Base-by-base conservation (phyloP, 2,888 invertebrate genomes). In the Herminia tarsipennalis region DNA sequence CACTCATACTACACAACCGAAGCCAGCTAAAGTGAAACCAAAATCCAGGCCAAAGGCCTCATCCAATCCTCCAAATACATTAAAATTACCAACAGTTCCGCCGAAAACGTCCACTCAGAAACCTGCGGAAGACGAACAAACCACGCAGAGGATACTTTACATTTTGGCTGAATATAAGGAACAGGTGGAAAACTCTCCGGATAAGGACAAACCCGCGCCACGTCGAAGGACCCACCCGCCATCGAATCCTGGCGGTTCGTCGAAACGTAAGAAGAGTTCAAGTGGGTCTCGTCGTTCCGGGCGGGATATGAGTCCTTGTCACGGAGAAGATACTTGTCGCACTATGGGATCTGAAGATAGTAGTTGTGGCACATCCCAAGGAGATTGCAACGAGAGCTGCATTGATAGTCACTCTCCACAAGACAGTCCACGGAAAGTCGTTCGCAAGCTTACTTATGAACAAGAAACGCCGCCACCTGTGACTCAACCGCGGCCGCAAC, bases 161-260 rank as follows among this genome's bases (percentile, higher is more conserved):
- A 96, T 96, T 64, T 78, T 96, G 34, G 95, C 95, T 0, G 95
- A 96, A 72, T 96, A 96, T 76, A 95, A 95, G 33, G 96, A 96
- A 67, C 96, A 96, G 71, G 88, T 96, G 28, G 92, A 95, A 61
- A 96, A 96, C 70, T 96, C 95, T 0, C 96, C 96, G 0, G 96
- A 96, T 80, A 96, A 96, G 72, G 95, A 96, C 75, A 96, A 96
- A 78, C 96, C 96, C 0, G 96, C 96, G 0, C 96, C 96, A 0
- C 91, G 96, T 28, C 88, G 96, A 61, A 91, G 96, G 40, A 94
- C 95, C 0, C 95, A 96, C 78, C 94, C 94, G 8, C 95, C 95
- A 0, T 94, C 95, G 1, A 95, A 94, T 83, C 94, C 95, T 0
- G 93, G 93, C 35, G 94, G 94, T 10, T 94, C 94, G 28, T 93